phyloP scores from a whole-genome alignment of 1,140 invertebrate genomes.

The Megalonaias nervosa region DNA sequence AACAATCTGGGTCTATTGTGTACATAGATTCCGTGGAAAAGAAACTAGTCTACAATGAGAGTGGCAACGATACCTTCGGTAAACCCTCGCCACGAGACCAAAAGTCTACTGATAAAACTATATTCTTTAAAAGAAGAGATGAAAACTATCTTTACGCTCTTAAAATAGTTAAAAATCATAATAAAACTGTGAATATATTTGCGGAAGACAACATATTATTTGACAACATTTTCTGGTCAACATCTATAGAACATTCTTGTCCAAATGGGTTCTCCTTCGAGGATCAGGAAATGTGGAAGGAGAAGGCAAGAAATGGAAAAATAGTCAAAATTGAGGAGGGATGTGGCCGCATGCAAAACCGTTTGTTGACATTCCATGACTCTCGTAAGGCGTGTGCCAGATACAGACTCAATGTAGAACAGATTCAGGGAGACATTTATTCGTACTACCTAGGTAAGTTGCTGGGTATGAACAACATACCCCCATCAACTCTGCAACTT shows the following conservation, averaged over 20 bases:
- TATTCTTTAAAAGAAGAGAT: too few relatives aligned
- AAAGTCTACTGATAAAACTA: too few relatives aligned
- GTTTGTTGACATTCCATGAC: slow-evolving; percentile 83
- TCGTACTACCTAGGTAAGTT: slow-evolving; percentile 86
- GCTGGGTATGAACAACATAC: slow-evolving; percentile 82
- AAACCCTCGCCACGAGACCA: too few relatives aligned
- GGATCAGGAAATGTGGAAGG: slow-evolving; percentile 78
- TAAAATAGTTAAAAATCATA: too few relatives aligned
- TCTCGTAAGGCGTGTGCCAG: slow-evolving; percentile 82
- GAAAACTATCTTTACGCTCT: too few relatives aligned
- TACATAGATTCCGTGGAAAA: too few relatives aligned
- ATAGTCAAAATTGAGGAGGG: slow-evolving; percentile 84
- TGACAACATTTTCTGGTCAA: slow-evolving; percentile 79
- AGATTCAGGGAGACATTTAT: slow-evolving; percentile 92
- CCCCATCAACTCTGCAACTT: slow-evolving; percentile 81
- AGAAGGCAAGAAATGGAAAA: slow-evolving; percentile 77
- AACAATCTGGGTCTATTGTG: too few relatives aligned
- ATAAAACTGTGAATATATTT: not conserved
- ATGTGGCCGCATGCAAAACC: slow-evolving; percentile 90
- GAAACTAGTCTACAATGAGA: too few relatives aligned
- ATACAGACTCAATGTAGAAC: slow-evolving; percentile 89
- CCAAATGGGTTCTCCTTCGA: slow-evolving; percentile 79
- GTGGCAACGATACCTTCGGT: too few relatives aligned
- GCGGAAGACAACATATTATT: slow-evolving; percentile 12
- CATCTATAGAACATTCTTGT: slow-evolving; percentile 78